Evolutionary conservation across 2,113 vertebrate genomes (phyloP), one percentile per base, ranked within the genome.

Genomic region (Ivindomyrus marchei): DNA sequence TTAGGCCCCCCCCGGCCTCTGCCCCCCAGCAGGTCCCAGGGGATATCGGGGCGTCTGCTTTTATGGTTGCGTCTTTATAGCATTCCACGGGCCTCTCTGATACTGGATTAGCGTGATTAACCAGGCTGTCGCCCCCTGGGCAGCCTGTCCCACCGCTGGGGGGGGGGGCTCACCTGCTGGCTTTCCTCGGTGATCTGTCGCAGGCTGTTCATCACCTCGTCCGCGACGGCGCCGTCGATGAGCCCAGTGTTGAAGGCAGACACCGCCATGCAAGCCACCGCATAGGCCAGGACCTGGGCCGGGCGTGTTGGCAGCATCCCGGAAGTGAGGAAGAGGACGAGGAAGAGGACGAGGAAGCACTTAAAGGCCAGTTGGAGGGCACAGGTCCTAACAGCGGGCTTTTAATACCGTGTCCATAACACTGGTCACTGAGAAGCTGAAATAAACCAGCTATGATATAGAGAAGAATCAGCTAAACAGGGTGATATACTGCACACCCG

Each of bases 261-360:
- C 9, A 98, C 92, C 0, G 94, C 94, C n/a, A 96, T 96, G 92
- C 97, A 97, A 4, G 97, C 97, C 85, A 98, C 94, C 15, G 97
- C 95, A 90, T 99, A 99, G 11, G 97, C 95, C 93, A 98, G 94
- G 1, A 97, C 97, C 98, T 99, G 91, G 89, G 70, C 89, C 89
- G 91, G 89, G 70, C 1, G 1, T n/a, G 58, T 27, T 10, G 24
- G 58, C 24, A 27, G 58, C 3, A 3, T 1, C 11, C 70, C 7
- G 31, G 15, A 17, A 39, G 36, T 39, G 4, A 86, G 46, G 11
- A 31, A 42, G 85, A 50, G 85, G 24, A 50, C 2, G 11, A 53
- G 85, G 47, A 45, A 49, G n/a, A 87, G 46, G 80, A 84, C 27
- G 42, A 66, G n/a, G n/a, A 70, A 31, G n/a, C 62, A 66, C n/a